A percentile compares a stretch with the other conserved stretches of the same genome.
Evolutionary conservation across 2,888 invertebrate genomes (phyloP).

Genomic region (Lithophane socia): DNA sequence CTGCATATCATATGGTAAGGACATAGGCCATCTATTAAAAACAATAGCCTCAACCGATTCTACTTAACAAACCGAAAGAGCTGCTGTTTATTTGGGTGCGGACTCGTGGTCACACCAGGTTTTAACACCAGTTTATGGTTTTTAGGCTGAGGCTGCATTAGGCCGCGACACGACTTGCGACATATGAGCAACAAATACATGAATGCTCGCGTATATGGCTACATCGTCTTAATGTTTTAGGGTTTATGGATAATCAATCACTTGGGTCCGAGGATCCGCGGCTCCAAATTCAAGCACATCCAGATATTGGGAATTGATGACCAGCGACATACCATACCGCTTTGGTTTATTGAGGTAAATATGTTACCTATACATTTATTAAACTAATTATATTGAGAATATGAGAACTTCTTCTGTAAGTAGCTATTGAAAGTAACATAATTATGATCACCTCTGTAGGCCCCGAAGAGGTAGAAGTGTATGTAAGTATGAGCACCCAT

Average conservation of each 20-base stretch:
- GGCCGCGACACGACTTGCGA: too few species aligned
- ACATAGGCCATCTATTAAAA: not conserved
- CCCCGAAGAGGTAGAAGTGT: not conserved
- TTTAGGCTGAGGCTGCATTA: too few species aligned
- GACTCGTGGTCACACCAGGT: too few species aligned
- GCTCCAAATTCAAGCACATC: not conserved
- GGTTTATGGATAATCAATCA: not conserved
- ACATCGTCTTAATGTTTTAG: not conserved
- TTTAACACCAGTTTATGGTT: not conserved
- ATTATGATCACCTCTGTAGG: too few species aligned
- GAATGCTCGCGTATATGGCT: too few species aligned
- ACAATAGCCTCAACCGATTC: not conserved
- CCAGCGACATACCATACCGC: constrained; percentile 86
- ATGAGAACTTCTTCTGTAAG: too few species aligned
- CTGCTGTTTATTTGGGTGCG: too few species aligned
- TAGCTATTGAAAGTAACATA: not conserved
- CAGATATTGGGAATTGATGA: constrained; percentile 94
- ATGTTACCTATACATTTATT: not conserved
- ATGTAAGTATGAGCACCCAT: not conserved
- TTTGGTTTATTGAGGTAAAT: constrained; percentile 4
- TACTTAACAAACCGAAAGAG: not conserved
- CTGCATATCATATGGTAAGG: constrained; percentile 85
- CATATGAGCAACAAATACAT: too few species aligned
- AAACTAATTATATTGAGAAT: too few species aligned
- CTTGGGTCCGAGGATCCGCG: not conserved